phyloP scores from a whole-genome alignment of 2,797 vertebrate genomes.

The Decapterus maruadsi region DNA sequence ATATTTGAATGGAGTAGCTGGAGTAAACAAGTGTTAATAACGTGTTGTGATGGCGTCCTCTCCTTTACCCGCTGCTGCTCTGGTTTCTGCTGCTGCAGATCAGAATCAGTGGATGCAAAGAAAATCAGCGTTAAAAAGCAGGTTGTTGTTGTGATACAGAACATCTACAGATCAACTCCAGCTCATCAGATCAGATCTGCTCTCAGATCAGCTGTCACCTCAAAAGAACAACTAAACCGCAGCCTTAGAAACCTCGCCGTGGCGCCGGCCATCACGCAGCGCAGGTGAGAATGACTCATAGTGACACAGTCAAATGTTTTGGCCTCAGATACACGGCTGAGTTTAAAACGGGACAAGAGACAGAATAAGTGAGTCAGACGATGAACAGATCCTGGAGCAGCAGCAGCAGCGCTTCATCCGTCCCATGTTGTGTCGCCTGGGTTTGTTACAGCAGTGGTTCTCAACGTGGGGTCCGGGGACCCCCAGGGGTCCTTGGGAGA shows the following conservation, averaged over 20 bases:
- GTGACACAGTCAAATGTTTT: neutral
- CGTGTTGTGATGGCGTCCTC: neutral
- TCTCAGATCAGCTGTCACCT: conserved; percentile 10
- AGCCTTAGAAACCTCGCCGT: neutral
- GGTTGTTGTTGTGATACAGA: neutral
- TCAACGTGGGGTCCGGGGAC: too few relatives aligned
- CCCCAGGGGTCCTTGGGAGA: too few relatives aligned
- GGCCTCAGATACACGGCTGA: neutral
- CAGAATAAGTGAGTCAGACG: too few relatives aligned
- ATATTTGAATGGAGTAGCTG: neutral
- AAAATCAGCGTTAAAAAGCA: too few relatives aligned
- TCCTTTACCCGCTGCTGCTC: neutral
- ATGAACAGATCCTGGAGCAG: too few relatives aligned
- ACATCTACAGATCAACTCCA: conserved; percentile 2
- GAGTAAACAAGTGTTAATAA: neutral
- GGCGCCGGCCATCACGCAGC: neutral
- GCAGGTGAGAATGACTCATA: neutral
- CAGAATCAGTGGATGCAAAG: neutral
- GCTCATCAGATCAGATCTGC: neutral
- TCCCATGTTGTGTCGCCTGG: too few relatives aligned
- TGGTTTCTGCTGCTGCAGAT: neutral
- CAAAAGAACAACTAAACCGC: neutral
- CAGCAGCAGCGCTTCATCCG: too few relatives aligned
- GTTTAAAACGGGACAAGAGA: neutral
- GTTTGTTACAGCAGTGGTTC: too few relatives aligned